Evolutionary conservation across 2,888 invertebrate genomes (phyloP), one percentile per base, ranked within the genome.

Genomic region (Lottia gigantea): DNA sequence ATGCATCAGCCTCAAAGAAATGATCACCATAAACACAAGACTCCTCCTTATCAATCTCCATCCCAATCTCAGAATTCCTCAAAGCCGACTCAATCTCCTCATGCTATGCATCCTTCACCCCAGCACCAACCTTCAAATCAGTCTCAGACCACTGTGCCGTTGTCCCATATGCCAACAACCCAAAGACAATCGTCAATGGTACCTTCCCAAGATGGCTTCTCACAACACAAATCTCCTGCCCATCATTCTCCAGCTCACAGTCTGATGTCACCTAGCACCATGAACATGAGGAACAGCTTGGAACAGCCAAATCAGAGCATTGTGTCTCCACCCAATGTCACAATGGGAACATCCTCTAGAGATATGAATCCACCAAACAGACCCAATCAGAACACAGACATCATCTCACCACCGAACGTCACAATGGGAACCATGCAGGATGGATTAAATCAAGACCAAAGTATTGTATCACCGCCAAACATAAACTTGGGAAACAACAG

Each of bases 241-340:
- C 55, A 55, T 23, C 55, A 69, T 46, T 71, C 74, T 1, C 25
- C 46, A 49, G 67, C 65, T 6, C 31, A 25, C n/a, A 68, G 63
- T 25, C 45, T 46, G 46, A 64, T 74, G 26, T 69, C 74, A 4
- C 71, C 74, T 1, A 72, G 73, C 62, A 67, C 74, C 62, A 66
- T 75, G 16, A 67, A 75, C 62, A 66, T 75, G 16, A n/a, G 55
- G 23, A 55, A 55, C 23, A 55, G 15, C 23, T 14, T 55, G 11
- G 55, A 55, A 8, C 74, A 74, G 4, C 74, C 76, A 25, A 76
- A 74, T 64, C 64, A 73, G 40, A 76, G 71, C 23, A 74, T 74
- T 61, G 76, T 76, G 3, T 76, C 76, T 26, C 76, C 74, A 46
- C 68, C 65, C 55, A 73, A 76, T 49, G 66, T 26, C 1, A 61